Conservation (phyloP, 1,140 invertebrate genomes). For the Propsilocerus akamusi region DNA sequence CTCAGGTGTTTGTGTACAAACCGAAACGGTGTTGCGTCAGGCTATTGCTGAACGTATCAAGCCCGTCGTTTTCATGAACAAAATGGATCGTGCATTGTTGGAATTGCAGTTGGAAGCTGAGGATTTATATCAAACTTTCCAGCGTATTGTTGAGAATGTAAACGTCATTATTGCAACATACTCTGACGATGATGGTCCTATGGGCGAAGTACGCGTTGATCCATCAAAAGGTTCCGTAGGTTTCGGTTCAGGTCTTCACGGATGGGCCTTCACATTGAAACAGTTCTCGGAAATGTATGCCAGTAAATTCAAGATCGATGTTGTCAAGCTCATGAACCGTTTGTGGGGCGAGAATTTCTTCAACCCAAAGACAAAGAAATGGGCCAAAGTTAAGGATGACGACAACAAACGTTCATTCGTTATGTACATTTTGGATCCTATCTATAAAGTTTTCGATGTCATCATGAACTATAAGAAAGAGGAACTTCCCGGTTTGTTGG, state of each 20-base stretch:
- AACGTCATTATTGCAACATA: slow-evolving; percentile 99
- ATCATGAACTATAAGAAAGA: slow-evolving; percentile 99
- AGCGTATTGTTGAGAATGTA: slow-evolving; percentile 98
- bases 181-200: slow-evolving; percentile 88
- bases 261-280: slow-evolving; percentile 99
- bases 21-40: slow-evolving; percentile 96
- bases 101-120: slow-evolving; percentile 91
- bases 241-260: slow-evolving; percentile 97
- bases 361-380: slow-evolving; percentile 94
- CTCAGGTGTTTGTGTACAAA: slow-evolving; percentile 97
- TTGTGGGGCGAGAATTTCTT: slow-evolving; percentile 99
- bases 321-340: slow-evolving; percentile 91
- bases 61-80: slow-evolving; percentile 99
- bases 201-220: slow-evolving; percentile 96
- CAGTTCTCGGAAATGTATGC: slow-evolving; percentile 99
- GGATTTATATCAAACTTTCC: slow-evolving; percentile 98
- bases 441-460: slow-evolving; percentile 95
- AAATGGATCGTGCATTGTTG: slow-evolving; percentile 95
- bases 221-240: slow-evolving; percentile 96
- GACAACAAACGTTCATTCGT: slow-evolving; percentile 94
- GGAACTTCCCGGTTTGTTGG: slow-evolving; percentile 66
- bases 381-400: slow-evolving; percentile 76
- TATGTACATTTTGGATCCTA: slow-evolving; percentile 97
- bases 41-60: slow-evolving; percentile 98
- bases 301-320: slow-evolving; percentile 95